Base-by-base conservation (phyloP, 2,113 vertebrate species). In the Martes martes region DNA sequence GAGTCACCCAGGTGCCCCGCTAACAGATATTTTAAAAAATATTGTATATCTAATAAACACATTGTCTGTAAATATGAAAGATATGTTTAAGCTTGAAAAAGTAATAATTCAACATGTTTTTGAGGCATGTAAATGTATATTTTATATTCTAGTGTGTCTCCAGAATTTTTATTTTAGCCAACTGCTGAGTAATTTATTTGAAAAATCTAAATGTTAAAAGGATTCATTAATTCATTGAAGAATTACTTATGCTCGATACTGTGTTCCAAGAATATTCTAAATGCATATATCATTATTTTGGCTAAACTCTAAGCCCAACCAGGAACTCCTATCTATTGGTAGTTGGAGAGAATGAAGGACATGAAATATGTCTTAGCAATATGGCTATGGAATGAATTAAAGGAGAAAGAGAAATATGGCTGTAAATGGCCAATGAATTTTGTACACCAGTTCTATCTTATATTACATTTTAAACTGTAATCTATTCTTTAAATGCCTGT, bases 61-160 rank as follows among this genome's bases (percentile, higher is more conserved):
- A 91, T 8, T 86, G 33, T n/a, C 31, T 92, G 8, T 1, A 94
- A 84, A 31, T 94, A 59, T 88, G 23, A 91, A 97, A 96, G 28
- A 36, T 24, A 80, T 28, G 10, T 11, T 57, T 13, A 78, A 79
- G 5, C 90, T 65, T 55, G 2, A 89, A 83, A 80, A 80, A 79
- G 57, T 91, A 73, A 45, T 36, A 52, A 63, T 88, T 91, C 39
- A 87, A 45, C 42, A 65, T 65, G 55, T 45, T 82, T 91, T 94
- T 94, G 61, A 96, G 57, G 16, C 8, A 59, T 23, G 0, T n/a
- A n/a, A 13, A 81, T 91, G 11, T 84, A n/a, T 89, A 89, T 93
- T 82, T 96, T 95, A 23, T 84, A 81, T 63, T 95, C 42, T 84
- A 8, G 7, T 47, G 81, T 92, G 14, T 76, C 57, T 87, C 50